Conservation (phyloP, 2,888 invertebrate species). For the Synergus itoensis region DNA sequence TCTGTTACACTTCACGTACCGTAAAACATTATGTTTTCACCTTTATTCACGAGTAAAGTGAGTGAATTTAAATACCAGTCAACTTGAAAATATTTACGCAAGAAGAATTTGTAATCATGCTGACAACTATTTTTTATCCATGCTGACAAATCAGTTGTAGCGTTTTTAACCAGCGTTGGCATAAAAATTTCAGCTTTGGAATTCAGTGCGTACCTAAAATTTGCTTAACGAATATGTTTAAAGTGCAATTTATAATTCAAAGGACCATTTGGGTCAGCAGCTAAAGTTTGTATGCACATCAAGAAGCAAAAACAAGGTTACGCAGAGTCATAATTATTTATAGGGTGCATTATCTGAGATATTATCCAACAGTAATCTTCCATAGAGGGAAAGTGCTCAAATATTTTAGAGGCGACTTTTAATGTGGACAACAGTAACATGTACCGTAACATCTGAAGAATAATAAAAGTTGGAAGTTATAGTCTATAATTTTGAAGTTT, state of each 20-base stretch:
- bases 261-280: background rate
- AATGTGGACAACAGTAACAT: background rate
- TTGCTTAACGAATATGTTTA: too few relatives aligned
- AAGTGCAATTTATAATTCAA: too few relatives aligned
- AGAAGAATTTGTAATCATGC: too few relatives aligned
- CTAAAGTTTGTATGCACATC: background rate
- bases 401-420: background rate
- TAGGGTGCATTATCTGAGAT: background rate
- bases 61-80: too few relatives aligned
- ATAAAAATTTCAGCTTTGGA: too few relatives aligned
- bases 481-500: background rate
- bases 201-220: too few relatives aligned
- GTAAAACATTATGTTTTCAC: background rate
- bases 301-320: background rate
- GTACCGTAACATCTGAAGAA: background rate
- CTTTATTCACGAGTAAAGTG: background rate
- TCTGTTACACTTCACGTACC: slow-evolving; percentile 6
- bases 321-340: background rate
- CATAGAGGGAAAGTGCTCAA: background rate
- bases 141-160: too few relatives aligned
- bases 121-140: too few relatives aligned
- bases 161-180: too few relatives aligned
- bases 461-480: background rate
- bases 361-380: background rate
- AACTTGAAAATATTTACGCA: too few relatives aligned